These are phyloP conservation scores for Umimayanthus chanpuru DNA, from an alignment of 92 coral and sea anemone genomes.

Conservation along the genomic window DNA sequence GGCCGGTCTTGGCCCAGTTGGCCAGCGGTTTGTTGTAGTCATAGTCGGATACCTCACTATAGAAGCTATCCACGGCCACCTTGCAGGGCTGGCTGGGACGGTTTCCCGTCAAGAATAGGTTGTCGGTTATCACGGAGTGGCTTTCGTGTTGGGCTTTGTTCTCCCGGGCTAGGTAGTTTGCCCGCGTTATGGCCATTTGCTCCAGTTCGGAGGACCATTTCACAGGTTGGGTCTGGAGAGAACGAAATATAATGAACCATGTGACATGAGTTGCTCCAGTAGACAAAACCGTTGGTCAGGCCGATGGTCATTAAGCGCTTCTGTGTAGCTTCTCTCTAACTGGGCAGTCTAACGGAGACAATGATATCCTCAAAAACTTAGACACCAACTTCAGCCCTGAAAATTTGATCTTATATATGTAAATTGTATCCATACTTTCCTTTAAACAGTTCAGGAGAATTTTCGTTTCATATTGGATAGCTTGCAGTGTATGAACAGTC, in stretches of 20 bases:
- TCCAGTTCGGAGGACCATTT: conserved; percentile 55
- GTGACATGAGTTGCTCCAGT: too few species aligned
- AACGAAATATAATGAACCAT: not conserved
- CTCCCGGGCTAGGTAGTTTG: conserved; percentile 56
- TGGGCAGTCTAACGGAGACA: too few species aligned
- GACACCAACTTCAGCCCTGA: too few species aligned
- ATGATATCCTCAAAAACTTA: too few species aligned
- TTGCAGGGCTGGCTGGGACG: conserved; percentile 41
- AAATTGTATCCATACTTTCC: not conserved
- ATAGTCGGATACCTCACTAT: conserved; percentile 46
- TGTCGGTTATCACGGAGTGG: conserved; percentile 42
- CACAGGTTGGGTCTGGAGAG: conserved; percentile 40
- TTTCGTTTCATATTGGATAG: too few species aligned
- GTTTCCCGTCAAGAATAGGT: conserved; percentile 44
- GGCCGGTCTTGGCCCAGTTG: conserved; percentile 44
- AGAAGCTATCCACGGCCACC: conserved; percentile 51
- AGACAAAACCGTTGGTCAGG: too few species aligned
- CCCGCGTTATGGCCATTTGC: conserved; percentile 49
- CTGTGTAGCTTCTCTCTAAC: too few species aligned
- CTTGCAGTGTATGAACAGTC: too few species aligned
- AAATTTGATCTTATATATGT: too few species aligned
- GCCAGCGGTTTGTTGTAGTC: conserved; percentile 48
- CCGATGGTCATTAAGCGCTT: too few species aligned
- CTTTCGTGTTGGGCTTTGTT: conserved; percentile 48
- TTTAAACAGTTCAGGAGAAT: too few species aligned